Percentiles rank a stretch among this genome's conserved stretches.
phyloP scores from a whole-genome alignment of 2,888 invertebrate genomes.

The Schrankia costaestrigalis region DNA sequence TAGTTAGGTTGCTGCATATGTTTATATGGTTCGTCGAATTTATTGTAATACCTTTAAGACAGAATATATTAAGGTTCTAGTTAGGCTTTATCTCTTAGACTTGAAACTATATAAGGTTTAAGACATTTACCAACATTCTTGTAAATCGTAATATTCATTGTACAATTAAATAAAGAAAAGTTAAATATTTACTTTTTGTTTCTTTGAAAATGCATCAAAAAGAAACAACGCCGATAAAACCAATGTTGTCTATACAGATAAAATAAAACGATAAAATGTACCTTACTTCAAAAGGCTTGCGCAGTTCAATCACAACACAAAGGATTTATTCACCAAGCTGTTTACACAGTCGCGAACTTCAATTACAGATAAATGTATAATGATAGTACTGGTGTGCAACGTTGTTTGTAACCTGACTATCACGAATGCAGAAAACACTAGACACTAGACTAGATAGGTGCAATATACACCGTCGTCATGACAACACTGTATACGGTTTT shows the following conservation, averaged over 20 bases:
- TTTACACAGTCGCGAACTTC: conserved; percentile 27
- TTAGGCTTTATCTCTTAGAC: no score
- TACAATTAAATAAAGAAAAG: no score
- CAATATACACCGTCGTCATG: conserved; percentile 59
- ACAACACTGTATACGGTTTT: conserved; percentile 69
- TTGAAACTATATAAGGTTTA: no score
- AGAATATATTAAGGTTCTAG: conserved; percentile 8
- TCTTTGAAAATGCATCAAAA: conserved; percentile 13
- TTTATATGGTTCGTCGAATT: conserved; percentile 28
- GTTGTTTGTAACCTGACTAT: conserved; percentile 19
- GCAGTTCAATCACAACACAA: conserved; percentile 50
- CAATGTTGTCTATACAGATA: conserved; percentile 12
- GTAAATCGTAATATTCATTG: no score
- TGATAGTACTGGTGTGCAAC: neutral
- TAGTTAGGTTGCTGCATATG: conserved; percentile 32
- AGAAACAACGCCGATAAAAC: conserved; percentile 17
- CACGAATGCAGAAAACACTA: conserved; percentile 38
- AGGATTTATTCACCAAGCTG: conserved; percentile 40
- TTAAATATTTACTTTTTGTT: no score
- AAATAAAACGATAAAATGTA: conserved; percentile 25
- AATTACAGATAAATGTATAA: conserved; percentile 32
- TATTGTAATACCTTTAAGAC: conserved; percentile 15
- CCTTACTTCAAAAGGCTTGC: conserved; percentile 43
- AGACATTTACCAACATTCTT: no score
- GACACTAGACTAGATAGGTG: conserved; percentile 31